Evolutionary conservation across 2,888 invertebrate species (phyloP), one percentile per base, ranked within the genome.

Genomic region (Biston betularia): DNA sequence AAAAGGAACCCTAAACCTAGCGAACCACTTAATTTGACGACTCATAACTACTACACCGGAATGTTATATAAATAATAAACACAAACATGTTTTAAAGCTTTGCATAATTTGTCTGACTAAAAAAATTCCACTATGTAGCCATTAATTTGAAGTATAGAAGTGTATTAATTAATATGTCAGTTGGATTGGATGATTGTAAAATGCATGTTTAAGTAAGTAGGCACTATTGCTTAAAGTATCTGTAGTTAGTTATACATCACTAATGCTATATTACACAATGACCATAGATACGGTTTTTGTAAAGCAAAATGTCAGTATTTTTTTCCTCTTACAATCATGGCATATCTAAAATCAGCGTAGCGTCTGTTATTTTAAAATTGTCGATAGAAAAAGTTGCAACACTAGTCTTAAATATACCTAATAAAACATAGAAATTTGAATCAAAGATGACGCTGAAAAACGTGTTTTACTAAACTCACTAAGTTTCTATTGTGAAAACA

Each of bases 11-110:
- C 38, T 38, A 57, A n/a, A 35, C 38, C 38, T 8, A 38, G 11
- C 3, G 7, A 48, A 35, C 38, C 38, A 38, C 0, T 48, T 48
- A 55, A 45, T 24, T 54, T 24, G 48, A 5, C 0, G 14, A 59
- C 6, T 35, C 7, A 38, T 24, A 46, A 45, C 7, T 12, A 46
- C 35, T 0, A 57, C 35, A 38, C 48, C 38, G 38, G 57, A 46
- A 46, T 35, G 57, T 57, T 57, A 48, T 12, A 38, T 45, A 53
- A 56, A 49, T 58, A 64, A 57, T 53, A 57, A 35, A 53, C 38
- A 59, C 33, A 56, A 50, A 61, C 49, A 52, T 40, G 61, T 61
- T 61, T 49, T 15, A 44, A 45, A 34, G 34, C 33, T 55, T 50
- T 49, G 34, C 33, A 50, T 58, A 58, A 50, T 58, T 58, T 42